Evolutionary conservation across 2,888 invertebrate genomes (phyloP).

Genomic region (Orchesella flavescens): DNA sequence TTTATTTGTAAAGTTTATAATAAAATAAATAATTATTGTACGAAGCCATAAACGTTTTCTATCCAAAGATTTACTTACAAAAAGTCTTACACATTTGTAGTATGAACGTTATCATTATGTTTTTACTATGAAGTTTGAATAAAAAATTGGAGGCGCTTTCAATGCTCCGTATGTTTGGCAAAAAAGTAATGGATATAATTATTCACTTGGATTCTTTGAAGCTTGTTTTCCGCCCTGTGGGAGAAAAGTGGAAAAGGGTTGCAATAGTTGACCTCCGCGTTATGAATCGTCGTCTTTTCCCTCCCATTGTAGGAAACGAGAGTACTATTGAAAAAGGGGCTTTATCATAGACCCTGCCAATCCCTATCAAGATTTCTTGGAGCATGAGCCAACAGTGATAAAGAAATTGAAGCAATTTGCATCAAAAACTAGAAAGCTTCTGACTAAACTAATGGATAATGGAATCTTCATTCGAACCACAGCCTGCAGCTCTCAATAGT

Average conservation of each 20-base stretch:
- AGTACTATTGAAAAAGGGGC: background rate
- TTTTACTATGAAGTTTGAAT: no score
- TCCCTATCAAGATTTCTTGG: no score
- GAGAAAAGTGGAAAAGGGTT: background rate
- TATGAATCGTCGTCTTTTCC: background rate
- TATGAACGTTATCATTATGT: no score
- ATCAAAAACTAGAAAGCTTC: background rate
- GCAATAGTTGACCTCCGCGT: background rate
- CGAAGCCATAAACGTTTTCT: no score
- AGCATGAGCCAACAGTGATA: background rate
- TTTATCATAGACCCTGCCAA: no score
- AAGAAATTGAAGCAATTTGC: conserved; percentile 17
- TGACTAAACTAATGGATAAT: background rate
- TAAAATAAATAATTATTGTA: no score
- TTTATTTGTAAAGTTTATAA: no score
- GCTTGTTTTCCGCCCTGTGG: conserved; percentile 32
- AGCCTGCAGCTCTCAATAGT: background rate
- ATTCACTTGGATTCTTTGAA: background rate
- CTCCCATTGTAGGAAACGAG: background rate
- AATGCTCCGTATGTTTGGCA: conserved; percentile 17
- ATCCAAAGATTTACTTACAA: no score
- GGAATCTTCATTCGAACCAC: background rate
- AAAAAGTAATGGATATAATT: conserved; percentile 19
- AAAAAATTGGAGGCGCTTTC: background rate
- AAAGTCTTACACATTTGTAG: no score